A percentile compares a stretch with the other conserved stretches of the same genome.
Conservation (phyloP, 2,113 vertebrate species). For the Orcinus orca region DNA sequence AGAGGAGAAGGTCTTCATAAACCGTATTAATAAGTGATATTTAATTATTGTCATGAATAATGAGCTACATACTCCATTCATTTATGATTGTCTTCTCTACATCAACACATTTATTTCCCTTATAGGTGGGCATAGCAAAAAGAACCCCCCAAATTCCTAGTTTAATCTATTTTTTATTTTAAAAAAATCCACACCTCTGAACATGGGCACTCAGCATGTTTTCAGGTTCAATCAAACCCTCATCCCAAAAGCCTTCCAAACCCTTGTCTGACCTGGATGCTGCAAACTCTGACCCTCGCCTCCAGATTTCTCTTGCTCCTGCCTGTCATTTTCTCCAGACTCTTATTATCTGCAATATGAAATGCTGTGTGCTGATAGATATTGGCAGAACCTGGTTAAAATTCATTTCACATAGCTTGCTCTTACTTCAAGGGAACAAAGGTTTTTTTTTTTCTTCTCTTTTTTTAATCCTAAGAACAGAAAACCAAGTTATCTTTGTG, state of each 20-base stretch:
- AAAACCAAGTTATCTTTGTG: constrained; percentile 79
- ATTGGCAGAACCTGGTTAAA: constrained; percentile 81
- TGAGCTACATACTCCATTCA: background rate
- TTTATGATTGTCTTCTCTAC: background rate
- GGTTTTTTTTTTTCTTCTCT: background rate
- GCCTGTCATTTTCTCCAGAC: constrained; percentile 70
- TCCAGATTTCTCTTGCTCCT: constrained; percentile 53
- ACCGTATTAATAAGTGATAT: background rate
- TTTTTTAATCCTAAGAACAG: constrained; percentile 66
- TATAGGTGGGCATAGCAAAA: background rate
- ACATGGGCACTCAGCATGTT: background rate
- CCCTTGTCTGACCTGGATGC: constrained; percentile 46
- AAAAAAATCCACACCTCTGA: background rate
- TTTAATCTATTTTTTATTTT: background rate
- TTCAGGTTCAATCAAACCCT: background rate
- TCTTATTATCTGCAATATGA: constrained; percentile 70
- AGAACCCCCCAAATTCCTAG: background rate
- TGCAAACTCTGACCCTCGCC: constrained; percentile 14
- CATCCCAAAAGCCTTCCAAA: background rate
- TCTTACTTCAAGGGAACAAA: constrained; percentile 82
- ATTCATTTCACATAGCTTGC: constrained; percentile 79
- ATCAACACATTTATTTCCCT: background rate
- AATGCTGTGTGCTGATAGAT: constrained; percentile 75
- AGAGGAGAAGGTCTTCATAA: constrained; percentile 9
- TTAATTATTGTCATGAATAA: background rate